Percentiles rank a stretch among this genome's conserved stretches.
These are phyloP conservation scores for Galleria mellonella DNA, from an alignment of 1,140 invertebrate genomes.

Conservation along the genomic window DNA sequence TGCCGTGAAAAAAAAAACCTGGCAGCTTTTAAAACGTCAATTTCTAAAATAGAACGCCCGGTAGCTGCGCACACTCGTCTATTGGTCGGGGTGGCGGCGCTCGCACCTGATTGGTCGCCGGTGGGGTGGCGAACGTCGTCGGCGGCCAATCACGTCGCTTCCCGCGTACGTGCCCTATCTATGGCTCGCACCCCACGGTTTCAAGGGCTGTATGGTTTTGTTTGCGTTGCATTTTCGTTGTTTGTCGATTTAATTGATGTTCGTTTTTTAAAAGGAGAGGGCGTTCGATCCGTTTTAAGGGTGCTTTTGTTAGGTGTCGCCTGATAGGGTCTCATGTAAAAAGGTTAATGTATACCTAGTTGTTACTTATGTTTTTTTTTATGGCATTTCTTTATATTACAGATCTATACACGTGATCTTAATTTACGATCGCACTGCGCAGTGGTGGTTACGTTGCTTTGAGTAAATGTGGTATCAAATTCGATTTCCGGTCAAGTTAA, in stretches of 20 bases:
- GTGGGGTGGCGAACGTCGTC: constrained; percentile 21
- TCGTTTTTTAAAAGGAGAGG: constrained; percentile 34
- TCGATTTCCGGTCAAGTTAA: too few species aligned
- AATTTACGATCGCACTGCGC: too few species aligned
- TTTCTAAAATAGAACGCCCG: constrained; percentile 8
- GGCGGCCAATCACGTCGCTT: constrained; percentile 32
- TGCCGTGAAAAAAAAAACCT: background rate
- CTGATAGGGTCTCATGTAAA: background rate
- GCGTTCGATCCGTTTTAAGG: background rate
- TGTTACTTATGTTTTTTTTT: too few species aligned
- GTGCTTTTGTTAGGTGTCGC: background rate
- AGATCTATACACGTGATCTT: too few species aligned
- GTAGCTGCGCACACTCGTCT: background rate
- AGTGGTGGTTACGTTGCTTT: too few species aligned
- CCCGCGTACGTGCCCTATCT: constrained; percentile 49
- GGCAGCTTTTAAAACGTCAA: constrained; percentile 15
- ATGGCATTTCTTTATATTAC: too few species aligned
- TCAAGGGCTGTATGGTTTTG: constrained; percentile 44
- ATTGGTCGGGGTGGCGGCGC: constrained; percentile 18
- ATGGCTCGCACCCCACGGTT: constrained; percentile 27
- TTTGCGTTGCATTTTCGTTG: constrained; percentile 55
- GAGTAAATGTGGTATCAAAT: too few species aligned
- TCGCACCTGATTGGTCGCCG: constrained; percentile 30
- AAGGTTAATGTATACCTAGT: too few species aligned
- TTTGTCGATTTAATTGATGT: constrained; percentile 65